Conservation (phyloP, 2,797 vertebrate genomes). For the Phaenicophaeus curvirostris region DNA sequence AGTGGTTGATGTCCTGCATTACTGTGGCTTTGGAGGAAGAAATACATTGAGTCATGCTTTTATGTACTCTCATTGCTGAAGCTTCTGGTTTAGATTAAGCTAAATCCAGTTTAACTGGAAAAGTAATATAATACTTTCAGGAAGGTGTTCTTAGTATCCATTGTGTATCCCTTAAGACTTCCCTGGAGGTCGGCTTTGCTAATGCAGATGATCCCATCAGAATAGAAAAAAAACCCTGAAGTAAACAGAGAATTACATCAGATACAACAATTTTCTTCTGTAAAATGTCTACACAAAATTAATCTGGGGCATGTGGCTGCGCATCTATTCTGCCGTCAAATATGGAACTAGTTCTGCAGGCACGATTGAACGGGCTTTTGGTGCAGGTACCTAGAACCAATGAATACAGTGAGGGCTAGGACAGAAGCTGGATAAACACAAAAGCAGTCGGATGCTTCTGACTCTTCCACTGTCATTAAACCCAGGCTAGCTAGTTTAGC, state of each 20-base stretch:
- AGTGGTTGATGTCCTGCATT: not conserved
- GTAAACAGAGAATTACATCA: not conserved
- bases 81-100: not conserved
- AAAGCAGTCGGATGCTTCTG: not conserved
- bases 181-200: not conserved
- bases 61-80: not conserved
- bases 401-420: not conserved
- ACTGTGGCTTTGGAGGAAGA: not conserved
- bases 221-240: not conserved
- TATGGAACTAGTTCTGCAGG: not conserved
- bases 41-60: not conserved
- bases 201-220: not conserved
- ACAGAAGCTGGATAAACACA: not conserved
- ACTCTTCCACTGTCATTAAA: not conserved
- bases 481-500: not conserved
- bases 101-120: not conserved
- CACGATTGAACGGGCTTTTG: not conserved
- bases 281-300: not conserved
- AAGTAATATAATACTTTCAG: not conserved
- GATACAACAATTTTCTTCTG: not conserved
- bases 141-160: not conserved
- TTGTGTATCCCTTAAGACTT: not conserved
- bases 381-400: not conserved
- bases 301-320: not conserved
- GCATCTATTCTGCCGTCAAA: not conserved